Conservation (phyloP, 2,888 invertebrate species). For the Dromius quadrimaculatus region DNA sequence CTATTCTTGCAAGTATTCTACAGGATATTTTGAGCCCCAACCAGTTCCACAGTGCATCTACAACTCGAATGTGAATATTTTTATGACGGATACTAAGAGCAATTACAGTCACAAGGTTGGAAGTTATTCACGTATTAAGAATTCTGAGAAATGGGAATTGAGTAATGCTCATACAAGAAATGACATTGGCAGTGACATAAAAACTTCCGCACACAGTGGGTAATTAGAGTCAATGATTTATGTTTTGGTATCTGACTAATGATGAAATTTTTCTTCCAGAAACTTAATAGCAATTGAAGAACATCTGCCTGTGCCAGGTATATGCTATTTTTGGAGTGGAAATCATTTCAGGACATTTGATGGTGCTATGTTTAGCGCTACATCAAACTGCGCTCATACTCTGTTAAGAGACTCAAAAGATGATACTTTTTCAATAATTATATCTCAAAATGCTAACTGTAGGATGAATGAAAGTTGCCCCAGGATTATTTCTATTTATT, state of each 20-base stretch:
- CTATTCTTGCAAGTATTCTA: slow-evolving; percentile 77
- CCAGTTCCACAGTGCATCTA: slow-evolving; percentile 81
- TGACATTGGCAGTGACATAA: too few relatives aligned
- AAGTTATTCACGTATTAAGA: too few relatives aligned
- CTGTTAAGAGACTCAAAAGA: slow-evolving; percentile 78
- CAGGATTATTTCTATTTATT: slow-evolving; percentile 72
- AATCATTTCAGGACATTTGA: slow-evolving; percentile 89
- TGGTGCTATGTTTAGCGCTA: slow-evolving; percentile 81
- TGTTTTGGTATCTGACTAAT: too few relatives aligned
- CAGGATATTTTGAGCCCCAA: slow-evolving; percentile 75
- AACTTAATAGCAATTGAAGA: slow-evolving; percentile 58
- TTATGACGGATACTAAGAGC: background rate
- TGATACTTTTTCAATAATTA: slow-evolving; percentile 78
- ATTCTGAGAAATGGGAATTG: too few relatives aligned
- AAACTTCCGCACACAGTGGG: too few relatives aligned
- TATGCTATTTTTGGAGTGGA: slow-evolving; percentile 85
- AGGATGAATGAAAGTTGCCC: too few relatives aligned
- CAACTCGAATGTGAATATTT: slow-evolving; percentile 60
- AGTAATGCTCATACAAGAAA: too few relatives aligned
- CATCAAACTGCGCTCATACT: slow-evolving; percentile 82
- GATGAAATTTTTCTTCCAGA: too few relatives aligned
- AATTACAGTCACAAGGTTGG: too few relatives aligned
- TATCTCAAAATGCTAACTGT: slow-evolving; percentile 71
- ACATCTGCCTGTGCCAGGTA: slow-evolving; percentile 72
- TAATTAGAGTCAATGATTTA: too few relatives aligned